Conservation (phyloP, 1,140 invertebrate species). For the Pristionchus pacificus region DNA sequence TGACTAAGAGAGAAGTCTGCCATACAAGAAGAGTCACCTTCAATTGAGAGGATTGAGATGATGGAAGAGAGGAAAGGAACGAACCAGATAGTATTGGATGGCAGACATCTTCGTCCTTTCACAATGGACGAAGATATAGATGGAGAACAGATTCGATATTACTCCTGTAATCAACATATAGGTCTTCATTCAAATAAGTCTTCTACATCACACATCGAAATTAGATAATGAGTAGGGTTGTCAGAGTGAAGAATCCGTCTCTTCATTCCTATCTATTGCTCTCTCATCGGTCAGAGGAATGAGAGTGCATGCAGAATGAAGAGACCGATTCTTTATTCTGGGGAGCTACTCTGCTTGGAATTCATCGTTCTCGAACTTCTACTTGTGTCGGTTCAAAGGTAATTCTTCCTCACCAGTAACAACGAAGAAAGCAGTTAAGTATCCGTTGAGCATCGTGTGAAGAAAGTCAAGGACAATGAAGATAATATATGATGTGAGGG, state of each 20-base stretch:
- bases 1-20: slow-evolving; percentile 50
- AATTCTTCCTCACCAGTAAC: too few relatives aligned
- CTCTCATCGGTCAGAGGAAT: too few relatives aligned
- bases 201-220: background rate
- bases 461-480: slow-evolving; percentile 35
- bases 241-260: too few relatives aligned
- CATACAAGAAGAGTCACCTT: slow-evolving; percentile 49
- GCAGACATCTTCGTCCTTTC: slow-evolving; percentile 40
- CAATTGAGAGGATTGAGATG: slow-evolving; percentile 18
- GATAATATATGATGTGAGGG: slow-evolving; percentile 1
- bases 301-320: background rate
- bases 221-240: background rate
- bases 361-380: too few relatives aligned
- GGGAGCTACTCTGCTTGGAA: too few relatives aligned
- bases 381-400: too few relatives aligned
- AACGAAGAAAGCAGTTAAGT: slow-evolving; percentile 47
- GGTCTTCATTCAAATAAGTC: background rate
- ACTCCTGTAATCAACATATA: slow-evolving; percentile 32
- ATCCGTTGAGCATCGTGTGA: slow-evolving; percentile 50
- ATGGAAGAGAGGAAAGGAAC: background rate
- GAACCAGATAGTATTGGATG: slow-evolving; percentile 54
- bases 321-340: too few relatives aligned
- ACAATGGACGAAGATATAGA: slow-evolving; percentile 46
- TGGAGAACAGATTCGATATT: slow-evolving; percentile 47
- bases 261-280: too few relatives aligned